phyloP scores from a whole-genome alignment of 2,888 invertebrate genomes.

The Apocheima hispidaria region DNA sequence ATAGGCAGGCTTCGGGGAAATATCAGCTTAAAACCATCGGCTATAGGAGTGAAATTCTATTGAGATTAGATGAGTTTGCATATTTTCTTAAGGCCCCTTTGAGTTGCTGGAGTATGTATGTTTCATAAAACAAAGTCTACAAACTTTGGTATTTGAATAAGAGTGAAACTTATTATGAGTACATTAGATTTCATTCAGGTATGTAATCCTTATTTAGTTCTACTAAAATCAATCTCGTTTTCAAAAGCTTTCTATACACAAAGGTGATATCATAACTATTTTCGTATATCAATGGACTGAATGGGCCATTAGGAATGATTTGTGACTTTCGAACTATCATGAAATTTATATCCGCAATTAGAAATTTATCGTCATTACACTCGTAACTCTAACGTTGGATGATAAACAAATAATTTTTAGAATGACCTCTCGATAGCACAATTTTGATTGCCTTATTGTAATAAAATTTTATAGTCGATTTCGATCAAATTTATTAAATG shows the following conservation, averaged over 20 bases:
- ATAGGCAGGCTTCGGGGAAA: slow-evolving; percentile 20
- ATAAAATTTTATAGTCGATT: slow-evolving; percentile 32
- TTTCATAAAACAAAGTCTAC: background rate
- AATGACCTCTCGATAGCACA: slow-evolving; percentile 19
- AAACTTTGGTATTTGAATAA: slow-evolving; percentile 2
- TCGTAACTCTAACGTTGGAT: slow-evolving; percentile 24
- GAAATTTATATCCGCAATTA: slow-evolving; percentile 35
- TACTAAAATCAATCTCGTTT: slow-evolving; percentile 15
- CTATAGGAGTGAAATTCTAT: slow-evolving; percentile 29
- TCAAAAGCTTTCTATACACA: slow-evolving; percentile 24
- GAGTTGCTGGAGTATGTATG: slow-evolving; percentile 12
- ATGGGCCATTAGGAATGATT: slow-evolving; percentile 34
- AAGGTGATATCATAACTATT: slow-evolving; percentile 39
- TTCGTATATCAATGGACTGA: slow-evolving; percentile 33
- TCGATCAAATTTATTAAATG: background rate
- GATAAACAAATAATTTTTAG: slow-evolving; percentile 41
- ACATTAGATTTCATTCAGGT: background rate
- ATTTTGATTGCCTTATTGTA: slow-evolving; percentile 25
- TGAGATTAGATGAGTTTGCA: slow-evolving; percentile 32
- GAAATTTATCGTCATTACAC: slow-evolving; percentile 35
- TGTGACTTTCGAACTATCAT: slow-evolving; percentile 32
- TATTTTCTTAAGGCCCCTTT: slow-evolving; percentile 14
- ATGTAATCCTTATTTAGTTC: slow-evolving; percentile 8
- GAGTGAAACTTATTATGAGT: slow-evolving; percentile 4
- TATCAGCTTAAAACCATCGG: slow-evolving; percentile 31